Base-by-base conservation (phyloP, 2,113 vertebrate species). In the Jacana jacana region DNA sequence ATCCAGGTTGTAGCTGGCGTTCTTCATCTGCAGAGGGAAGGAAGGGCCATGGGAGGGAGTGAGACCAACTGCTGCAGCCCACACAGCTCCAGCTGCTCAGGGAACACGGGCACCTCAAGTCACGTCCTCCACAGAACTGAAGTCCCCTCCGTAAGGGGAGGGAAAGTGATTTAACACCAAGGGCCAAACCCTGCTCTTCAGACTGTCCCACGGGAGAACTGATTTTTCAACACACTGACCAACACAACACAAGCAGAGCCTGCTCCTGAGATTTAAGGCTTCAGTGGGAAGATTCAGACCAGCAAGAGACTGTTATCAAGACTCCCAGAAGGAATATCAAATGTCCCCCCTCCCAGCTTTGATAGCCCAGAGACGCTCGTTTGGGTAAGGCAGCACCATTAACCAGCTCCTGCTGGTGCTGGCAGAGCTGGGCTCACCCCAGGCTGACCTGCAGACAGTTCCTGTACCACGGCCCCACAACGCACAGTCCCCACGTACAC, bases 1-100 rank as follows among this genome's bases (percentile, higher is more conserved):
- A 95, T 99, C 99, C 96, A 99, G 97, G 97, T 99, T 99, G 95
- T 99, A 99, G 97, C 99, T 99, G 88, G 99, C 99, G 11, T 99
- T 99, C 97, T 99, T 99, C 99, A 99, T 99, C 99, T 99, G 97
- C 77, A 93, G 86, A 81, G 70, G 82, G 82, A 97, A 72, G 61
- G 46, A 70, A 52, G 68, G 48, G 86, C 17, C 77, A 48, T 24
- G 37, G 86, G 33, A 69, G 54, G 42, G 44, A 79, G 18, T 5
- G 24, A 81, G n/a, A 81, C 9, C 57, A 55, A 35, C 51, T 24
- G 81, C 73, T 79, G 17, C 69, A 46, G 10, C 42, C 66, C 72
- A 57, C 6, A 0, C 27, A 60, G 57, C 27, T 85, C 51, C 65
- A 71, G 75, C 66, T 76, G 68, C 15, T 52, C 3, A 0, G 44